Evolutionary conservation across 2,888 invertebrate species (phyloP), one percentile per base, ranked within the genome.

Genomic region (Dicyrtomina minuta): DNA sequence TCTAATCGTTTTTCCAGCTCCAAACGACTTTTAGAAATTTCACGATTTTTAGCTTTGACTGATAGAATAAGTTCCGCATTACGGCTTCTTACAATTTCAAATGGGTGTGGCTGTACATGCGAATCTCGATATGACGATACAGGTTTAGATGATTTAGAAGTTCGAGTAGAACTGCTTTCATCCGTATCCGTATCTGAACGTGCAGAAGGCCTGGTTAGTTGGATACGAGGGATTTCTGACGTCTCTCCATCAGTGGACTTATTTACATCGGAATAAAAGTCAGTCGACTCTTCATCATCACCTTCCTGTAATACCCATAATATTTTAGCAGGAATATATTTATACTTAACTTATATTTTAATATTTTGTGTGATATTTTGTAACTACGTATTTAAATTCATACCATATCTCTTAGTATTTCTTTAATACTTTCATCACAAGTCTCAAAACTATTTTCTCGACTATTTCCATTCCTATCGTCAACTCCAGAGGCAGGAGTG

Each of bases 1-100:
- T 91, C 88, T 78, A 92, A 88, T 79, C 92, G 85, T 81, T 91
- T 87, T 79, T 90, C 88, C 73, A 95, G 84, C 80, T 94, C 93
- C 81, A 93, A 90, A 4, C 91, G 82, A 68, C 88, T 86, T 64
- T 87, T 84, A 0, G 85, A 84, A 0, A 88, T 86, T 71, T 89
- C 89, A 0, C 87, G 84, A 81, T 90, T 88, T 22, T 85, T 83
- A 79, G 85, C 75, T 68, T 79, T 79, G 12, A 77, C 77, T 17
- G 79, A 78, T 74, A 76, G 76, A 49, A 79, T 79, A 13, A 79
- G 66, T 44, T 77, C 79, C 1, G 78, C 78, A 62, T 79, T 79
- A 67, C 74, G 66, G 70, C 73, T 76, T 41, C 76, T 66, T 1
- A 75, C 74, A 43, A 78, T 74, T 70, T 78, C 78, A 67, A 73